phyloP scores from a whole-genome alignment of 2,888 invertebrate species.

The Stratiomys singularior region DNA sequence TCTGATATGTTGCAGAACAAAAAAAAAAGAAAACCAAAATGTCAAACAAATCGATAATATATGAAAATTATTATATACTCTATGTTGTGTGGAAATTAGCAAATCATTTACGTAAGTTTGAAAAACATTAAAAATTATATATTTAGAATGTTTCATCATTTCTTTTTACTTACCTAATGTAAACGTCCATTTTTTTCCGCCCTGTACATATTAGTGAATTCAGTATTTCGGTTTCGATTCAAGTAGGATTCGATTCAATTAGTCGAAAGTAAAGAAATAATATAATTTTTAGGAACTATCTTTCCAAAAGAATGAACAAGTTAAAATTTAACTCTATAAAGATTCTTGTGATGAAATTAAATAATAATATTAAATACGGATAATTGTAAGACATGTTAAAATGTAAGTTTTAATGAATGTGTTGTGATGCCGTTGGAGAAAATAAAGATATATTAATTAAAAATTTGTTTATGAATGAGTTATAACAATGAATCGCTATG shows the following conservation, averaged over 20 bases:
- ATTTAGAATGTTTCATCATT: neutral
- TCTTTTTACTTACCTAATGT: neutral
- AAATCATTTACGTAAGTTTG: neutral
- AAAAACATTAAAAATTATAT: slow-evolving; percentile 7
- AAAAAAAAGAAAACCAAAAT: neutral
- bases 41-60: neutral
- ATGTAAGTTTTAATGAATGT: slow-evolving; percentile 23
- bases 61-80: neutral
- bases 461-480: too few species aligned
- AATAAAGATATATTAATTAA: neutral
- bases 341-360: slow-evolving; percentile 17
- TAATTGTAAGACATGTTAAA: slow-evolving; percentile 32
- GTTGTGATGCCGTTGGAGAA: slow-evolving; percentile 27
- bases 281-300: slow-evolving; percentile 2
- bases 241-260: neutral
- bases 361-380: slow-evolving; percentile 6
- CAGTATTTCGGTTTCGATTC: slow-evolving; percentile 35
- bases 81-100: neutral
- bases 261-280: neutral
- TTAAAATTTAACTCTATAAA: slow-evolving; percentile 5
- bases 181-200: neutral
- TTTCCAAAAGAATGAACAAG: neutral
- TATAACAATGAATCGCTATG: too few species aligned
- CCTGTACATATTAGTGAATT: slow-evolving; percentile 20
- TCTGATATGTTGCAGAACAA: slow-evolving; percentile 8